Evolutionary conservation across 2,797 vertebrate species (phyloP).

Genomic region (Sebastes matsubarae): DNA sequence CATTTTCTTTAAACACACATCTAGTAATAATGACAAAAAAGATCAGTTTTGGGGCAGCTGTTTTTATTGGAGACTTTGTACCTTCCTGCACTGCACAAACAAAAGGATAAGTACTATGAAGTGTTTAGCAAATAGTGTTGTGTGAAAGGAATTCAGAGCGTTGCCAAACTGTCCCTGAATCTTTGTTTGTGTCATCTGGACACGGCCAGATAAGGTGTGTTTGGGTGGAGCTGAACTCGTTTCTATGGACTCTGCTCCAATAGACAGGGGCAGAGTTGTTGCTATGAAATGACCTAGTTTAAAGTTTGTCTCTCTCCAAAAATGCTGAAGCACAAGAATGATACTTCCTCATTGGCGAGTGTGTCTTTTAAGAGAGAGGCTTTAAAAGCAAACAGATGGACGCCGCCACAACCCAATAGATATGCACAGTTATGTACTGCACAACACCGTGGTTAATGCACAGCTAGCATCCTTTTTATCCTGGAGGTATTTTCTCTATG

Average conservation of each 20-base stretch:
- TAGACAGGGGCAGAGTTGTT: conserved; percentile 31
- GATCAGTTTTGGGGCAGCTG: neutral
- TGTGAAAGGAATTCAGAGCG: conserved; percentile 11
- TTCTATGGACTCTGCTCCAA: conserved; percentile 59
- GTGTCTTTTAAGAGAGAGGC: conserved; percentile 9
- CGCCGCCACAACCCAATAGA: neutral
- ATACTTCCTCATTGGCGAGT: conserved; percentile 55
- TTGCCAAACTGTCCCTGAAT: conserved; percentile 21
- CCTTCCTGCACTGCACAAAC: conserved; percentile 3
- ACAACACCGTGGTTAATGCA: neutral
- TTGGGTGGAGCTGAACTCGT: conserved; percentile 49
- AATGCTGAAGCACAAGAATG: conserved; percentile 47
- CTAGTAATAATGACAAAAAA: neutral
- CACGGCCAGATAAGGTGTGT: conserved; percentile 55
- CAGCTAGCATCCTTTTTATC: neutral
- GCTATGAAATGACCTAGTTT: conserved; percentile 65
- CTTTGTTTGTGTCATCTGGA: conserved; percentile 56
- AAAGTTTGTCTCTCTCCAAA: conserved; percentile 53
- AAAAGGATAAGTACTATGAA: conserved; percentile 1
- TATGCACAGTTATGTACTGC: neutral
- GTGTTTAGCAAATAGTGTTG: conserved; percentile 10
- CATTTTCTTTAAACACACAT: neutral
- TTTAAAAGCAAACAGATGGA: conserved; percentile 4
- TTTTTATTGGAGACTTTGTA: neutral
- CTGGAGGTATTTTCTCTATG: neutral